Conservation (phyloP, 2,888 invertebrate genomes). For the Lordiphosa andalusiaca region DNA sequence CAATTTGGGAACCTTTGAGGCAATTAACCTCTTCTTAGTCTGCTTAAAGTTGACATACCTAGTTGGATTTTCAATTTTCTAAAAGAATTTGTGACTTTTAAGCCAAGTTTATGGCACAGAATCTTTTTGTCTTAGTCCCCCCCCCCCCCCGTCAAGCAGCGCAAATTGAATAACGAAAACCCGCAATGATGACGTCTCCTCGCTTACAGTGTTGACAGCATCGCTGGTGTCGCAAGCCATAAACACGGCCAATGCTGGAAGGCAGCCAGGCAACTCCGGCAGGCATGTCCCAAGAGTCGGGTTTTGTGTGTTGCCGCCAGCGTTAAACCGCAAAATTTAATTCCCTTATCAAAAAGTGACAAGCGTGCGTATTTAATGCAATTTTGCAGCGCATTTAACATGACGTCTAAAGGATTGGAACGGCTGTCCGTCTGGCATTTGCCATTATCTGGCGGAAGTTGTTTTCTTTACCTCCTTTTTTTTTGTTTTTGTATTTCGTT, state of each 20-base stretch:
- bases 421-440: conserved; percentile 38
- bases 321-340: conserved; percentile 79
- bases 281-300: conserved; percentile 7
- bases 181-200: conserved; percentile 51
- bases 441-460: conserved; percentile 70
- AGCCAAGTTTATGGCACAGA: neutral
- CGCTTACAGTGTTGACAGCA: conserved; percentile 66
- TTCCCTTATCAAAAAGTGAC: conserved; percentile 80
- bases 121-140: conserved; percentile 5
- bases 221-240: conserved; percentile 50
- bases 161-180: conserved; percentile 53
- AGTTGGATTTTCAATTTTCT: no score
- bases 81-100: no score
- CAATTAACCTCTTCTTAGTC: no score
- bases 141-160: conserved; percentile 17
- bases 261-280: conserved; percentile 3
- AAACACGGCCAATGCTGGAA: conserved; percentile 51
- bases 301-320: conserved; percentile 47
- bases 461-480: conserved; percentile 40
- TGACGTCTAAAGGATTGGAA: conserved; percentile 35
- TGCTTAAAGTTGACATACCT: no score
- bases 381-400: conserved; percentile 80
- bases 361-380: conserved; percentile 80
- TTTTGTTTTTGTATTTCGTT: conserved; percentile 5
- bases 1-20: no score